Evolutionary conservation across 2,113 vertebrate genomes (phyloP).

Genomic region (Sialia sialis): DNA sequence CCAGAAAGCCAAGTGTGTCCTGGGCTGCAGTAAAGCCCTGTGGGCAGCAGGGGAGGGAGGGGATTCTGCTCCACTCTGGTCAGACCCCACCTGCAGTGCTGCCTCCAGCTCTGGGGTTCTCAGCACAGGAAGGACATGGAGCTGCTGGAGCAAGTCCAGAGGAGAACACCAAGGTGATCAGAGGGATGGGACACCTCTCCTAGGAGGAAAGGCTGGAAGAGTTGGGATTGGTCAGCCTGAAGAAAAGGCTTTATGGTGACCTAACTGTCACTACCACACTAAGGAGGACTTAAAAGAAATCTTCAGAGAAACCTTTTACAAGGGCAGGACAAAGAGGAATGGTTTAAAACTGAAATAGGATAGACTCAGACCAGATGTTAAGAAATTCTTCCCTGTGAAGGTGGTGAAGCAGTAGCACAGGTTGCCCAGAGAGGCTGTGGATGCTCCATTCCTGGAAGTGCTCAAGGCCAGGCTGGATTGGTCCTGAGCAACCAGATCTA

Average conservation of each 20-base stretch:
- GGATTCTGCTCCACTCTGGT: background rate
- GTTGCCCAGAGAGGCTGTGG: background rate
- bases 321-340: background rate
- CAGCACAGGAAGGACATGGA: background rate
- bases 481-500: background rate
- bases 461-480: background rate
- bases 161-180: fast-evolving
- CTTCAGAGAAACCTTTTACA: background rate
- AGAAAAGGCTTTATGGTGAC: background rate
- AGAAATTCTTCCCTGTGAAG: background rate
- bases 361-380: background rate
- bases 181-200: background rate
- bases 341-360: background rate
- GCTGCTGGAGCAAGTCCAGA: fast-evolving
- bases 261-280: background rate
- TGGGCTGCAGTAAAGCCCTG: background rate
- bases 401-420: background rate
- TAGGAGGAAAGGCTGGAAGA: background rate
- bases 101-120: background rate
- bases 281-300: background rate
- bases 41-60: background rate
- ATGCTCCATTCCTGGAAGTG: background rate
- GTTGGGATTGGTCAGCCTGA: background rate
- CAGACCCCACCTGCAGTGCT: background rate
- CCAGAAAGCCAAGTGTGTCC: background rate